Base-by-base conservation (phyloP, 2,797 vertebrate species). In the Margarornis squamiger region DNA sequence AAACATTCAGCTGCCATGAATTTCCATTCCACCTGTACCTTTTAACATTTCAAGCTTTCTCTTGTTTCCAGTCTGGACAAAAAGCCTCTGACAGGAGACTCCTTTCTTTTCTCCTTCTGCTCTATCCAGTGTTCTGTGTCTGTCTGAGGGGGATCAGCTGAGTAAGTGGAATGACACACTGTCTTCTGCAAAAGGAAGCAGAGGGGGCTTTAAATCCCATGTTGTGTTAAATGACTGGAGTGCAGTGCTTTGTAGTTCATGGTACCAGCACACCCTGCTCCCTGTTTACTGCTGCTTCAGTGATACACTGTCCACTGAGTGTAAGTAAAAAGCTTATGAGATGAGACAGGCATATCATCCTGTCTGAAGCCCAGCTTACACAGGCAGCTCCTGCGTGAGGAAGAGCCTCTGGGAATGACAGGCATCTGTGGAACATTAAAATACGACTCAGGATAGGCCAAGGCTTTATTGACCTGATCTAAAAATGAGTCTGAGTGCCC, bases 291-390 rank as follows among this genome's bases (percentile, higher is more conserved):
- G 86, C 89, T 95, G 89, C 90, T 95, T 52, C 89, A 36, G 20
- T 14, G 83, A 72, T 41, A 43, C 54, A 23, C 43, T 76, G 94
- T 55, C 83, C 90, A 82, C 1, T 16, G 58, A 82, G 87, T 67
- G 92, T 12, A 74, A 96, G 61, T 71, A 93, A 94, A 93, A 95
- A 63, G 94, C 95, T 96, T 85, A 96, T 65, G 71, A 89, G 91
- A 96, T 66, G 93, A 96, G 94, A 94, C 92, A 96, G 87, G 83
- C 94, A 32, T 45, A 78, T 92, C 92, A 93, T 91, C 92, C 93
- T 65, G 92, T 90, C 91, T 94, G 96, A 36, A 71, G 79, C 77
- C 68, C 91, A 52, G 93, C 92, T 95, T 93, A 90, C 66, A 30
- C 62, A 65, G 88, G 73, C 92, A 88, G 91, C 83, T 61, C 6